Conservation (phyloP, 64 coral and sea anemone species). For the Actinia equina region DNA sequence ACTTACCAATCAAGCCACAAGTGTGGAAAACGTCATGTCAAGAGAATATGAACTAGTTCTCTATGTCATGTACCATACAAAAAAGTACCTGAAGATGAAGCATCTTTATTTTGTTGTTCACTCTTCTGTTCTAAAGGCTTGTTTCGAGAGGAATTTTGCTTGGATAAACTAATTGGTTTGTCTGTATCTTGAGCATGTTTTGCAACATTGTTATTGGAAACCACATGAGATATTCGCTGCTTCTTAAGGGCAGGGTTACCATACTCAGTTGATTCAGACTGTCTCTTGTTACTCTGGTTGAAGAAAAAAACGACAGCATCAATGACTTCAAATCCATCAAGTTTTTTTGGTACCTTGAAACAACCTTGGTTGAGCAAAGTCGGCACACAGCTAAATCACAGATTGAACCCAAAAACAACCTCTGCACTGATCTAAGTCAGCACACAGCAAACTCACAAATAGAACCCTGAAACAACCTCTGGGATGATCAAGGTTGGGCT, state of each 20-base stretch:
- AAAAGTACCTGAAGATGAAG: not conserved
- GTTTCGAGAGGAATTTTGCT: not conserved
- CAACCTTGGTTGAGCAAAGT: too few species aligned
- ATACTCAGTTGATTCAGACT: not conserved
- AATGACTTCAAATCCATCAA: not conserved
- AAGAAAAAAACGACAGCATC: not conserved
- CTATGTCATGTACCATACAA: not conserved
- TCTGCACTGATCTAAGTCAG: too few species aligned
- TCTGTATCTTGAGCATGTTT: conserved; percentile 24
- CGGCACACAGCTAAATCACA: too few species aligned
- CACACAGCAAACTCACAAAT: too few species aligned
- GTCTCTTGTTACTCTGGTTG: conserved; percentile 53
- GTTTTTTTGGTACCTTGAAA: too few species aligned
- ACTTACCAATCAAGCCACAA: not conserved
- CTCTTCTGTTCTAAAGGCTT: not conserved
- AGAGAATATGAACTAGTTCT: not conserved
- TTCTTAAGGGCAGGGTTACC: conserved; percentile 33
- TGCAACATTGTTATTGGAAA: conserved; percentile 79
- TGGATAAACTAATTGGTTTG: conserved; percentile 22
- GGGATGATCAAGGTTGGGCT: too few species aligned
- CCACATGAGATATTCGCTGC: conserved; percentile 58
- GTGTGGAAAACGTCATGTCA: not conserved
- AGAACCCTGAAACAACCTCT: too few species aligned
- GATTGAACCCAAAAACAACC: too few species aligned
- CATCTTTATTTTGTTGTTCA: not conserved